Conservation (phyloP, 2,888 invertebrate species). For the Lysandra bellargus region DNA sequence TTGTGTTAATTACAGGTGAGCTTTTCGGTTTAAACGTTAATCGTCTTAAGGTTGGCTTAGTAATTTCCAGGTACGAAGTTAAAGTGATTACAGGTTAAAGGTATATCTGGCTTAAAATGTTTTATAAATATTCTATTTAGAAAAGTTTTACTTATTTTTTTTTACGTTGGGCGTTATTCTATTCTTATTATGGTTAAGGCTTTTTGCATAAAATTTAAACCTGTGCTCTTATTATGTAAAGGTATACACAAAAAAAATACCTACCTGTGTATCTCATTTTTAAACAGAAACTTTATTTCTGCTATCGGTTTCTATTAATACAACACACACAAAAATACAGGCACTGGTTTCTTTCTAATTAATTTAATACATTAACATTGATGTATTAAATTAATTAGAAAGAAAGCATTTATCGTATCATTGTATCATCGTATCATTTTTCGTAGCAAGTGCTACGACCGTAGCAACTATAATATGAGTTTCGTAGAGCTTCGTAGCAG, state of each 20-base stretch:
- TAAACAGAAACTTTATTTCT: not conserved
- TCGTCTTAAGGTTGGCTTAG: not conserved
- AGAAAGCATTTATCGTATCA: too few species aligned
- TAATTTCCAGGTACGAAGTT: not conserved
- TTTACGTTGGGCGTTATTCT: not conserved
- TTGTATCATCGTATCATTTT: not conserved
- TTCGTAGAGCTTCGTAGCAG: not conserved
- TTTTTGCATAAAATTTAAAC: too few species aligned
- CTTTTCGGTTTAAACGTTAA: conserved; percentile 17
- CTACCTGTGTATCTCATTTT: not conserved
- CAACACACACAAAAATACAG: not conserved
- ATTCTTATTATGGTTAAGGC: not conserved
- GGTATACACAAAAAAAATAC: not conserved
- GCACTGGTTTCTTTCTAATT: not conserved
- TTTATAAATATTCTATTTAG: not conserved
- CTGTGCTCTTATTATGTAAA: not conserved
- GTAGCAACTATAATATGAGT: not conserved
- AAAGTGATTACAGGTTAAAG: too few species aligned
- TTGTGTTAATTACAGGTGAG: conserved; percentile 53
- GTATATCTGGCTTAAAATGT: not conserved
- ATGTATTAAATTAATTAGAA: too few species aligned
- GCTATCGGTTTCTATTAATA: not conserved
- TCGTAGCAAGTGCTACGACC: not conserved
- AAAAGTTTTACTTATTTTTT: not conserved
- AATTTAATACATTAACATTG: too few species aligned